These are phyloP conservation scores for Latheticus oryzae DNA, from an alignment of 2,888 invertebrate species.

Conservation along the genomic window DNA sequence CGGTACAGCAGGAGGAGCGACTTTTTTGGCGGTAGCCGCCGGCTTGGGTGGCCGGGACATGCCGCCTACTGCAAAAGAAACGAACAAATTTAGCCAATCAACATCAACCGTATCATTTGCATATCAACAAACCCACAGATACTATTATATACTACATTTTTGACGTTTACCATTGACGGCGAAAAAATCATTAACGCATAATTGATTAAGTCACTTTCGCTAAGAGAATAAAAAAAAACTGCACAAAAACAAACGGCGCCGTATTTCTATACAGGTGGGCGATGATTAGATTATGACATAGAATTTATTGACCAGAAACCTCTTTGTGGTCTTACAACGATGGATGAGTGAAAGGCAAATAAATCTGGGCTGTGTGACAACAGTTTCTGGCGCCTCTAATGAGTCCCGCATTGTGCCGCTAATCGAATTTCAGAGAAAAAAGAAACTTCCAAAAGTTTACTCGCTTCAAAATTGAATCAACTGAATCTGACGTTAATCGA, in stretches of 20 bases:
- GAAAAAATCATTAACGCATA: conserved; percentile 26
- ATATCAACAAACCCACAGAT: conserved; percentile 36
- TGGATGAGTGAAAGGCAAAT: conserved; percentile 43
- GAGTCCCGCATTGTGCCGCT: conserved; percentile 27
- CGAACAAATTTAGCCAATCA: conserved; percentile 50
- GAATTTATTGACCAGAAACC: conserved; percentile 43
- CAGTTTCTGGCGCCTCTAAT: conserved; percentile 51
- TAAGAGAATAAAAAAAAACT: conserved; percentile 17
- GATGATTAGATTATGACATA: conserved; percentile 44
- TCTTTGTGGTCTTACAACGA: conserved; percentile 34
- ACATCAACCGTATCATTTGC: conserved; percentile 23
- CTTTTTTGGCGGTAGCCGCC: conserved; percentile 89
- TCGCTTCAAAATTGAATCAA: too few relatives aligned
- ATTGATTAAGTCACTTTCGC: conserved; percentile 43
- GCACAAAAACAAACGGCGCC: conserved; percentile 41
- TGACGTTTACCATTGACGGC: conserved; percentile 12
- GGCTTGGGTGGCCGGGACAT: conserved; percentile 87
- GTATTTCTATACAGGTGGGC: conserved; percentile 44
- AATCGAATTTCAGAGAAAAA: conserved; percentile 12
- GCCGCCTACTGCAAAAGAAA: conserved; percentile 81
- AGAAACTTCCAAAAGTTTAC: background rate
- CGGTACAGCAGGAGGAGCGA: conserved; percentile 89
- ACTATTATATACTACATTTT: conserved; percentile 25
- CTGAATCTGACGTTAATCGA: too few relatives aligned
- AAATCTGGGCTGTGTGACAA: conserved; percentile 41